Evolutionary conservation across 2,797 vertebrate species (phyloP), one percentile per base, ranked within the genome.

Genomic region (Malacoctenus gilli): DNA sequence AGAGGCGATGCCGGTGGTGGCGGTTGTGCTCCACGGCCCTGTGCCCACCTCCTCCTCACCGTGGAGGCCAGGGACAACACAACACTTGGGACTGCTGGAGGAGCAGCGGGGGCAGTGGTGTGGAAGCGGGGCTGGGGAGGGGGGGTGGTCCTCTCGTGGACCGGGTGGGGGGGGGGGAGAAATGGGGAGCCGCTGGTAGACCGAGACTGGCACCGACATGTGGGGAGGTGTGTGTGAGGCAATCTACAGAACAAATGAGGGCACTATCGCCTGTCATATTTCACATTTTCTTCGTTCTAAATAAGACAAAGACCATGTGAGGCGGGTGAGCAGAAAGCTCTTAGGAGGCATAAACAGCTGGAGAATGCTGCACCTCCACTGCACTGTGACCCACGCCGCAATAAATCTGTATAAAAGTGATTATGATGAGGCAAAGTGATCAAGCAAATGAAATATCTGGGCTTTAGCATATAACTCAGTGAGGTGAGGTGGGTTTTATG

Each of bases 381-480:
- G 86, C 83, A 83, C 89, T 84, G 82, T 86, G 85, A 88, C 85
- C 83, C 75, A 56, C 25, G 37, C 48, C 8, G 75, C 79, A 54
- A 90, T 91, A 89, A 92, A 91, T 90, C 90, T 80, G 72, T 46
- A 67, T 72, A 28, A 80, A 90, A 85, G 84, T 81, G 84, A 88
- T 89, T 87, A 88, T 81, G 83, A 84, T 85, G 86, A 87, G 83
- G 78, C 83, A 87, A 90, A 84, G 87, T 92, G 89, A 92, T 91
- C 90, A 92, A 88, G 88, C 85, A 91, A 92, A 89, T 89, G 85
- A 91, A 89, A 90, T 90, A 87, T 89, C 82, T 74, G 56, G 67
- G 76, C 76, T 84, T 85, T 74, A 77, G 86, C 84, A 74, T 86
- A 84, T 85, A 90, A 87, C 62, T 87, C 88, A 86, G 79, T 64